phyloP scores from a whole-genome alignment of 1,140 invertebrate species.

The Papilio polyxenes region DNA sequence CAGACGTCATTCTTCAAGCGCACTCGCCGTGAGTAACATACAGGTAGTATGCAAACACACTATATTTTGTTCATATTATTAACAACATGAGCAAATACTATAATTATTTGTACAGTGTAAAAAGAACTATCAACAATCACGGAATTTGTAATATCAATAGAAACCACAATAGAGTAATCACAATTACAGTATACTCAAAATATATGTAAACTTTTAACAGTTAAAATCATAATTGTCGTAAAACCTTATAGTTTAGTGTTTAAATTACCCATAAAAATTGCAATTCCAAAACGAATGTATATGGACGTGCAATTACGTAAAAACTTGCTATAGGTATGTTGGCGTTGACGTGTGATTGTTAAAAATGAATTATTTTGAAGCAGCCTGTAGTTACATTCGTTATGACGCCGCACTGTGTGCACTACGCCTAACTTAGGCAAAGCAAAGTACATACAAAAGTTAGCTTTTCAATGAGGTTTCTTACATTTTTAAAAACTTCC shows the following conservation, averaged over 20 bases:
- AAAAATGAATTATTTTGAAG: conserved; percentile 73
- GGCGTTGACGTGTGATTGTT: conserved; percentile 69
- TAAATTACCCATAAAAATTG: background rate
- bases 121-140: background rate
- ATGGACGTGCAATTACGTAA: background rate
- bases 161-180: no score
- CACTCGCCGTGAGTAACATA: conserved; percentile 46
- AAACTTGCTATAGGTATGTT: conserved; percentile 40
- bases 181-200: no score
- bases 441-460: background rate
- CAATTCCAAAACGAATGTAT: background rate
- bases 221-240: no score
- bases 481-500: background rate
- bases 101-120: background rate
- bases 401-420: conserved; percentile 51
- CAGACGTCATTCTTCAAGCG: conserved; percentile 62
- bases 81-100: background rate
- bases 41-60: conserved; percentile 45
- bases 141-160: background rate
- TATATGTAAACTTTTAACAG: no score
- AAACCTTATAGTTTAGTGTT: no score
- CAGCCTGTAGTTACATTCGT: conserved; percentile 72
- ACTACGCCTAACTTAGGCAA: conserved; percentile 36
- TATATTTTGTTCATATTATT: background rate
- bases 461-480: background rate